These are phyloP conservation scores for Hippocampus comes DNA, from an alignment of 2,113 vertebrate genomes.

Conservation along the genomic window DNA sequence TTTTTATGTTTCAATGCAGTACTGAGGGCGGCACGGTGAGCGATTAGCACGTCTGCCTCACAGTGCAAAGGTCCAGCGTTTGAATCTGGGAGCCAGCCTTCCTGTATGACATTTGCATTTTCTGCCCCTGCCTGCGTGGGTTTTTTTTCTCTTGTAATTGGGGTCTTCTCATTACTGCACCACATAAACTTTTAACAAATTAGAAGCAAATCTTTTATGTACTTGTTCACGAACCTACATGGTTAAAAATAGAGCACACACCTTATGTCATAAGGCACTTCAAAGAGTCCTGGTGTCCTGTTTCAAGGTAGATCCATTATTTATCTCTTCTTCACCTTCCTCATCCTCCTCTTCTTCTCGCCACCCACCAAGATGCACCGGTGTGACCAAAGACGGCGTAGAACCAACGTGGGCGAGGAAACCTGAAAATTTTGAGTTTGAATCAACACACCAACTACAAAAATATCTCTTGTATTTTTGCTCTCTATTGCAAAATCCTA, in stretches of 20 bases:
- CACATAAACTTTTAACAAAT: background rate
- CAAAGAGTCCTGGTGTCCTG: conserved; percentile 60
- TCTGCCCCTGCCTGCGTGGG: too few relatives aligned
- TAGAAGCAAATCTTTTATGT: background rate
- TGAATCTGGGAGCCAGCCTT: background rate
- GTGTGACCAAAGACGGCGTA: conserved; percentile 44
- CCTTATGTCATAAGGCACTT: conserved; percentile 71
- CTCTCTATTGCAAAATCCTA: background rate
- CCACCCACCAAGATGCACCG: conserved; percentile 72
- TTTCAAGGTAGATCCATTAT: conserved; percentile 57
- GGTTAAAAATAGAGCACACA: conserved; percentile 29
- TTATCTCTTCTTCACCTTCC: conserved; percentile 61
- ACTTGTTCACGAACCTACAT: background rate
- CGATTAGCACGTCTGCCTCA: too few relatives aligned
- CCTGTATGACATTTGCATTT: too few relatives aligned
- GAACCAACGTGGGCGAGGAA: conserved; percentile 37
- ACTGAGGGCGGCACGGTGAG: background rate
- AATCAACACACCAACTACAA: background rate
- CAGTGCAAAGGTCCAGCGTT: background rate
- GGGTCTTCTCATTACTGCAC: background rate
- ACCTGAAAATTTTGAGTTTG: conserved; percentile 12
- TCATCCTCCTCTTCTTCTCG: conserved; percentile 67
- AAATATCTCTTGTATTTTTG: background rate
- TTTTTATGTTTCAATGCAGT: background rate
- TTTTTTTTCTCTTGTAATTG: background rate